phyloP scores from a whole-genome alignment of 2,797 vertebrate genomes.

The Aplochiton taeniatus region DNA sequence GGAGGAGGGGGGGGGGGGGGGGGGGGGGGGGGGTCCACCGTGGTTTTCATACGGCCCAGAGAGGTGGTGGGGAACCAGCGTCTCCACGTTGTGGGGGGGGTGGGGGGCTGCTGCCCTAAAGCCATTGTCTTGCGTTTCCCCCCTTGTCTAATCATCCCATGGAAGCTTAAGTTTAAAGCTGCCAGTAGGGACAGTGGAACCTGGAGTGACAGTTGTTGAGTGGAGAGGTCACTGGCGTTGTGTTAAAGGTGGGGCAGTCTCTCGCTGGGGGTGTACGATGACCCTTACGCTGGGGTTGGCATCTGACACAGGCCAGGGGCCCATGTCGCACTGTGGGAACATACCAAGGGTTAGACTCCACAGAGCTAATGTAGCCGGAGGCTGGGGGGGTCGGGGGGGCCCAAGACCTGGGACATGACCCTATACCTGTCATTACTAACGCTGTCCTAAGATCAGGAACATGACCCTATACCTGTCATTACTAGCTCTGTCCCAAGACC shows the following conservation, averaged over 20 bases:
- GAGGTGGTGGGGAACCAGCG: conserved; percentile 30
- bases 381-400: no score
- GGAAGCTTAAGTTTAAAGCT: conserved; percentile 40
- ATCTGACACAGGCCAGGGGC: conserved; percentile 12
- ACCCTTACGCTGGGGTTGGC: conserved; percentile 4
- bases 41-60: conserved; percentile 35
- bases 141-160: conserved; percentile 26
- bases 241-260: conserved; percentile 12
- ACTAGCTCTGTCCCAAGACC: no score
- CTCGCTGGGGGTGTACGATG: conserved; percentile 25
- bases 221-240: conserved; percentile 33
- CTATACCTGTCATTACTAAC: no score
- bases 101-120: conserved; percentile 42
- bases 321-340: neutral
- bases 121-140: conserved; percentile 37
- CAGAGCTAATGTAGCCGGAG: no score
- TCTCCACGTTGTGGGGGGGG: conserved; percentile 23
- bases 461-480: no score
- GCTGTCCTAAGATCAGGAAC: no score
- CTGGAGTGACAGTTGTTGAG: conserved; percentile 34
- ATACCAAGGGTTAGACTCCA: neutral
- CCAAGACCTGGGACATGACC: no score
- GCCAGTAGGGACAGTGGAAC: conserved; percentile 43
- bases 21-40: no score
- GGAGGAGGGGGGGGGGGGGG: neutral